A percentile compares a stretch with the other conserved stretches of the same genome.
These are phyloP conservation scores for Hemiscyllium ocellatum DNA, from an alignment of 2,113 vertebrate species.

Conservation along the genomic window DNA sequence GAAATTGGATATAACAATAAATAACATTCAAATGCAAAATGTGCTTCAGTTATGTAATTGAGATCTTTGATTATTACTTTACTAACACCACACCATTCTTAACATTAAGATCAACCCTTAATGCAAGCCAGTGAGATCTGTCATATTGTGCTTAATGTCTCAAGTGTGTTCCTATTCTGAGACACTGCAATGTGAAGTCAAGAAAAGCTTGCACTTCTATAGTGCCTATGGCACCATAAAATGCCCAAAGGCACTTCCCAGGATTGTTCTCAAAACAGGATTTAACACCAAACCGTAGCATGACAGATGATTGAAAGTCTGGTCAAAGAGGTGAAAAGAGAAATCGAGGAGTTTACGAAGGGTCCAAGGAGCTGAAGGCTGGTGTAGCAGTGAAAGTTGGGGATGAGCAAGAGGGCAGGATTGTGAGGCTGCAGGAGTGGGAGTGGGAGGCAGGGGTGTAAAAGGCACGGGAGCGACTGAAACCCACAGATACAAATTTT, in stretches of 20 bases:
- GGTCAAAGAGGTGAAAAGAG: too few species aligned
- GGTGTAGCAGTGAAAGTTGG: too few species aligned
- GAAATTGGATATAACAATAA: background rate
- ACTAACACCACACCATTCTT: background rate
- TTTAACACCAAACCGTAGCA: too few species aligned
- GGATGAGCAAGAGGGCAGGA: background rate
- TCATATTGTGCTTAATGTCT: background rate
- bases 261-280: too few species aligned
- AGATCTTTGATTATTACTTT: background rate
- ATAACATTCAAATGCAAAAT: background rate
- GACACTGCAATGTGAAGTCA: background rate
- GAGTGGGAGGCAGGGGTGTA: background rate
- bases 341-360: too few species aligned
- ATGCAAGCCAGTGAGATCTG: background rate
- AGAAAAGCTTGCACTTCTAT: background rate
- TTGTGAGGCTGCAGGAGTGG: background rate
- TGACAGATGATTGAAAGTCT: too few species aligned
- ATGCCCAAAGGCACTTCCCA: too few species aligned
- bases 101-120: background rate
- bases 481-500: background rate
- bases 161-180: background rate
- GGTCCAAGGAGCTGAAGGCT: too few species aligned
- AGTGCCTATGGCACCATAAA: too few species aligned
- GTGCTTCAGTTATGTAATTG: background rate
- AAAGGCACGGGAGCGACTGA: background rate